Conservation (phyloP, 1,140 invertebrate species). For the Pachyrhynchus sulphureomaculatus region DNA sequence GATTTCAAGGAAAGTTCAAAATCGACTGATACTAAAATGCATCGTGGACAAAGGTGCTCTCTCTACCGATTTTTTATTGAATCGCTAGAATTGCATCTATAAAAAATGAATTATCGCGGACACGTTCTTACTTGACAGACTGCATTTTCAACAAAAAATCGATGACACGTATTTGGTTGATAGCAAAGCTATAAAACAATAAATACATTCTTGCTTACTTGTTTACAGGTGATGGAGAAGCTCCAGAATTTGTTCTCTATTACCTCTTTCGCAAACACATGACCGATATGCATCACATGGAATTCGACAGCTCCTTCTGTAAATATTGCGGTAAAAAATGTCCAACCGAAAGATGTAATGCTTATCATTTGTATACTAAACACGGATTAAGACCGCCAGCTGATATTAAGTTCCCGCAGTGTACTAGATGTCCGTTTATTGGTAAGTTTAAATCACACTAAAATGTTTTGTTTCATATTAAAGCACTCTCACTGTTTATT, state of each 20-base stretch:
- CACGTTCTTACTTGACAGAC: too few species aligned
- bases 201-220: not conserved
- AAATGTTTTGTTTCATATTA: too few species aligned
- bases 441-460: conserved; percentile 48
- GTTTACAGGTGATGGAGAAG: conserved; percentile 56
- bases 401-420: conserved; percentile 72
- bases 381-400: conserved; percentile 74
- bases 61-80: too few species aligned
- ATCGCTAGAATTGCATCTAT: too few species aligned
- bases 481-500: too few species aligned
- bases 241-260: conserved; percentile 72
- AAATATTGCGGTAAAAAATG: conserved; percentile 82
- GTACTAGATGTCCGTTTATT: conserved; percentile 72
- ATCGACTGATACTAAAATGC: too few species aligned
- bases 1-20: too few species aligned
- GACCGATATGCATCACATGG: conserved; percentile 77
- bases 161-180: too few species aligned
- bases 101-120: too few species aligned
- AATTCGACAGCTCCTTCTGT: conserved; percentile 76
- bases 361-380: conserved; percentile 79
- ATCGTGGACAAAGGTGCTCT: too few species aligned
- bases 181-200: not conserved
- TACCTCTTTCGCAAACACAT: conserved; percentile 77
- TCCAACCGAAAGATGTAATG: conserved; percentile 70
- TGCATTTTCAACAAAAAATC: too few species aligned